Conservation (phyloP, 2,113 vertebrate genomes). For the Percina caprodes region DNA sequence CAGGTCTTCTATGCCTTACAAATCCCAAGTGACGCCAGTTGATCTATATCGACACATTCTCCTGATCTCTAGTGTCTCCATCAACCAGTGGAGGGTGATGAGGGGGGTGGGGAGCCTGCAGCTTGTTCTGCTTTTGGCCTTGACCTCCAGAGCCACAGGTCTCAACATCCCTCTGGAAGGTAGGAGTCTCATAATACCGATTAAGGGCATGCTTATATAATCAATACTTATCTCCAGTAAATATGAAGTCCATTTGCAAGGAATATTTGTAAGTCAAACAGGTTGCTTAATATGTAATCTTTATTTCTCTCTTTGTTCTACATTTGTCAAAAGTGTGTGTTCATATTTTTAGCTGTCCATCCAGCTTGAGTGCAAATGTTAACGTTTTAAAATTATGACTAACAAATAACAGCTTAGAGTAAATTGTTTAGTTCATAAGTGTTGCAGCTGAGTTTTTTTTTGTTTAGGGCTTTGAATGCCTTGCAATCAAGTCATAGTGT, state of each 20-base stretch:
- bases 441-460: conserved; percentile 14
- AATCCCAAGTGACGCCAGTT: conserved; percentile 50
- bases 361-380: conserved; percentile 1
- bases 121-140: conserved; percentile 74
- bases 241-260: neutral
- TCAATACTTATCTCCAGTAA: neutral
- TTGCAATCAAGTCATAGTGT: conserved; percentile 6
- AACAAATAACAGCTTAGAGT: conserved; percentile 18
- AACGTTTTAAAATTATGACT: conserved; percentile 10
- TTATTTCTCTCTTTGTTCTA: neutral
- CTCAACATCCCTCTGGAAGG: conserved; percentile 88
- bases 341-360: neutral
- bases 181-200: conserved; percentile 59
- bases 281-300: neutral
- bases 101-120: conserved; percentile 75
- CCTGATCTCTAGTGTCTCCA: conserved; percentile 59
- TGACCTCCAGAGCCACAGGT: conserved; percentile 71
- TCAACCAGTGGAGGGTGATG: conserved; percentile 79
- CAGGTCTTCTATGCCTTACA: conserved; percentile 63
- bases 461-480: conserved; percentile 23
- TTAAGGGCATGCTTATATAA: neutral
- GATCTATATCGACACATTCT: conserved; percentile 43
- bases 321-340: neutral
- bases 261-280: neutral
- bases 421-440: conserved; percentile 37